A percentile compares a stretch with the other conserved stretches of the same genome.
These are phyloP conservation scores for Ephydatia muelleri DNA, from an alignment of 37 sponge, comb jelly and placozoan genomes.

Conservation along the genomic window DNA sequence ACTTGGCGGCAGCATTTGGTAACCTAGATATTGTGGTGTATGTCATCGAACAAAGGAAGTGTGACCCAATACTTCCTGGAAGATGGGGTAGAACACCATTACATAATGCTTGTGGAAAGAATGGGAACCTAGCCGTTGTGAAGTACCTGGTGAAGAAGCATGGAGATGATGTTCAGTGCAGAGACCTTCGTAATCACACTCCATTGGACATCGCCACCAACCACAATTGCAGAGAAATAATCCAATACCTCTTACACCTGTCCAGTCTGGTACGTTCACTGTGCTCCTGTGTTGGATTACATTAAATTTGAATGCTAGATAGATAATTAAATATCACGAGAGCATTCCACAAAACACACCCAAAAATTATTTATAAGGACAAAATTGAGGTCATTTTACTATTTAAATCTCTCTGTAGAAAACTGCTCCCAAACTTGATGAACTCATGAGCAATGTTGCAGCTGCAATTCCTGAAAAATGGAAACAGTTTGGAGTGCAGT, in stretches of 20 bases:
- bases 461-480: background rate
- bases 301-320: no score
- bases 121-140: background rate
- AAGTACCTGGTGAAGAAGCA: background rate
- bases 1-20: background rate
- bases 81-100: background rate
- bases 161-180: background rate
- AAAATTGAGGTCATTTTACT: no score
- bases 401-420: background rate
- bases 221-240: background rate
- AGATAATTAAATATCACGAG: no score
- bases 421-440: background rate
- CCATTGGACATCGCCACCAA: background rate
- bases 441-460: background rate
- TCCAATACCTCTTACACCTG: background rate
- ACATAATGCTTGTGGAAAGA: background rate
- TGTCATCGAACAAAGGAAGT: background rate
- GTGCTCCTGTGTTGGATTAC: no score
- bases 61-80: background rate
- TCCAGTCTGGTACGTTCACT: background rate
- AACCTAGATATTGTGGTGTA: background rate
- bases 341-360: no score
- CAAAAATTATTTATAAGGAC: no score
- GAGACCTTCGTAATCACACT: background rate
- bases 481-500: background rate